phyloP scores from a whole-genome alignment of 2,113 vertebrate species.

The Tetrax tetrax region DNA sequence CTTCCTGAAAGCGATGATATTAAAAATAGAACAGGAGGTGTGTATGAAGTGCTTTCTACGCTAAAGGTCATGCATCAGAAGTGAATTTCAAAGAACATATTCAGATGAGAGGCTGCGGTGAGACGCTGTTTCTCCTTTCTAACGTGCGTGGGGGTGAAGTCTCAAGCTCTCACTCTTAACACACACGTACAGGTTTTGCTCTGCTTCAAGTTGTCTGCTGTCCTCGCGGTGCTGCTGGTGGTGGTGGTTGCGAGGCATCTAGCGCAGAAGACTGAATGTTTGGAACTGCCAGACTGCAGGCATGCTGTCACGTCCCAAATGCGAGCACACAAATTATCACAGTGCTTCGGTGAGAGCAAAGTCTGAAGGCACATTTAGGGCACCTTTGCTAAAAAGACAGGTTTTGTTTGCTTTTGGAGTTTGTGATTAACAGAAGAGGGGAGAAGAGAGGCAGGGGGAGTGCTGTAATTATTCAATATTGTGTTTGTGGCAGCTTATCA shows the following conservation, averaged over 20 bases:
- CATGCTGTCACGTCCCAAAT: accelerated
- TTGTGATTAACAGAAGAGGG: not conserved
- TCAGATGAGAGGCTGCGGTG: not conserved
- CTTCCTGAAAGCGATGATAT: not conserved
- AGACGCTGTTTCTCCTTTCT: not conserved
- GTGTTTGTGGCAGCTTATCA: not conserved
- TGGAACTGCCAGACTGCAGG: not conserved
- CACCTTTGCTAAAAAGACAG: not conserved
- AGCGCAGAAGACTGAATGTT: not conserved
- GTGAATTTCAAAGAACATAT: not conserved
- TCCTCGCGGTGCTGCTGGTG: accelerated
- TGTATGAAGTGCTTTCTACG: not conserved
- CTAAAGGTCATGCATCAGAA: not conserved
- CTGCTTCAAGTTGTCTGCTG: not conserved
- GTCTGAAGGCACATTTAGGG: not conserved
- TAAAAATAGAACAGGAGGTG: not conserved
- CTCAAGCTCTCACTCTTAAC: not conserved
- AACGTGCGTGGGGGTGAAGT: not conserved
- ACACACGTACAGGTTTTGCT: not conserved
- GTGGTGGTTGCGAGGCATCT: not conserved
- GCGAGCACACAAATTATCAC: not conserved
- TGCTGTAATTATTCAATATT: not conserved
- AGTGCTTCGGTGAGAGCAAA: not conserved
- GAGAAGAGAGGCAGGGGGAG: not conserved
- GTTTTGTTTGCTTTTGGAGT: not conserved